A percentile compares a stretch with the other conserved stretches of the same genome.
These are phyloP conservation scores for Thamnophis elegans DNA, from an alignment of 2,797 vertebrate species.

Conservation along the genomic window DNA sequence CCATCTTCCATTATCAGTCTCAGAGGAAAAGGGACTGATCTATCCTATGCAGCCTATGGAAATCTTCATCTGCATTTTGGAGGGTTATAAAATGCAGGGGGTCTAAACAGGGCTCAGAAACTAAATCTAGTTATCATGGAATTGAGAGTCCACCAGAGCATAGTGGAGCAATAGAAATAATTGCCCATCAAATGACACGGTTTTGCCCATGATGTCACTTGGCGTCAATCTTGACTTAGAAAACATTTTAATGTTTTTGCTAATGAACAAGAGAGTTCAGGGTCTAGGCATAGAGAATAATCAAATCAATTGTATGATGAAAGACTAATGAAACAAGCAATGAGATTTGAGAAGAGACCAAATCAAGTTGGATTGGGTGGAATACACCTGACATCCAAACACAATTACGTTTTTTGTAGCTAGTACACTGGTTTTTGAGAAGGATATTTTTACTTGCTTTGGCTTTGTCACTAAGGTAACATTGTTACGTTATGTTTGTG, in stretches of 20 bases:
- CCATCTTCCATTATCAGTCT: background rate
- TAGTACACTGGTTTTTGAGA: background rate
- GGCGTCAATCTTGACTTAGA: background rate
- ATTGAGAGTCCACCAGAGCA: background rate
- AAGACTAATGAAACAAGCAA: conserved; percentile 13
- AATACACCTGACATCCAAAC: background rate
- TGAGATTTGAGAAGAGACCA: background rate
- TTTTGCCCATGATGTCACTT: background rate
- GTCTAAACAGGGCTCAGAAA: background rate
- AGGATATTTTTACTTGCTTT: background rate
- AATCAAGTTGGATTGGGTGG: background rate
- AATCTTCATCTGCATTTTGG: background rate
- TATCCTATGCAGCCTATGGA: background rate
- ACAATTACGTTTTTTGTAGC: background rate
- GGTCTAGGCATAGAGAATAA: background rate
- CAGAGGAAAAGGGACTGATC: background rate
- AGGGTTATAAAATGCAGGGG: background rate
- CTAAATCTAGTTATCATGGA: background rate
- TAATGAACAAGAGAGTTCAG: background rate
- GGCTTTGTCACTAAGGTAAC: background rate
- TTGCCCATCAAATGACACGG: background rate
- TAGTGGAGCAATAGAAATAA: background rate
- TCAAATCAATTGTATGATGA: conserved; percentile 20
- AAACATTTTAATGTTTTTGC: background rate
- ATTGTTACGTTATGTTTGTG: background rate